These are phyloP conservation scores for Osmerus eperlanus DNA, from an alignment of 2,113 vertebrate species.

Conservation along the genomic window DNA sequence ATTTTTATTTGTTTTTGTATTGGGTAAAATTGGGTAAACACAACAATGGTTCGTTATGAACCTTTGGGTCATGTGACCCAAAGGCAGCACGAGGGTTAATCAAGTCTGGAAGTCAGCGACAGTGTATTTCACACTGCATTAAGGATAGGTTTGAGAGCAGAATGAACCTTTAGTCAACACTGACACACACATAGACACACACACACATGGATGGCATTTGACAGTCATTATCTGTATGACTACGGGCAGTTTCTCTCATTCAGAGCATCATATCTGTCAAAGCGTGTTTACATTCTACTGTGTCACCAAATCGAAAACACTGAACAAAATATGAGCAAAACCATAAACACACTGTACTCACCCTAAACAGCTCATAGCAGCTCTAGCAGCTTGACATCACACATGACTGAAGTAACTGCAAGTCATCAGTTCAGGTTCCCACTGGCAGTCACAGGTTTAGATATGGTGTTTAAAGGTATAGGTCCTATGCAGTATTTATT, in stretches of 20 bases:
- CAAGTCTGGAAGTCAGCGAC: no score
- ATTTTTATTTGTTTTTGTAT: no score
- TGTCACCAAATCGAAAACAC: constrained; percentile 14
- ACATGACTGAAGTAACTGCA: constrained; percentile 34
- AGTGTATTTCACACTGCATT: no score
- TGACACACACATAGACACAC: constrained; percentile 4
- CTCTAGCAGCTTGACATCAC: constrained; percentile 54
- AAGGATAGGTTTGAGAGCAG: no score
- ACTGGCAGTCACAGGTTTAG: background rate
- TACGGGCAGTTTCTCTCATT: no score
- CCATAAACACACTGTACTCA: constrained; percentile 65
- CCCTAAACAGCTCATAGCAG: constrained; percentile 84
- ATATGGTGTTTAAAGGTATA: background rate
- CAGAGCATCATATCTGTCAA: no score
- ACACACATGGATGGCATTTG: background rate
- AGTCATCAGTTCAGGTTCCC: background rate
- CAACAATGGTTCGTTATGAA: no score
- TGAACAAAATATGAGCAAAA: background rate
- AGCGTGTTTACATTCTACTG: background rate
- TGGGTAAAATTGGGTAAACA: no score
- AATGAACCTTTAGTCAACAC: no score
- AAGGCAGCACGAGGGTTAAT: no score
- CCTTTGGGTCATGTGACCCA: no score
- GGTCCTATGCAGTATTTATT: constrained; percentile 11
- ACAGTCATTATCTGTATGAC: no score